These are phyloP conservation scores for Tapera naevia DNA, from an alignment of 2,797 vertebrate genomes.

Conservation along the genomic window DNA sequence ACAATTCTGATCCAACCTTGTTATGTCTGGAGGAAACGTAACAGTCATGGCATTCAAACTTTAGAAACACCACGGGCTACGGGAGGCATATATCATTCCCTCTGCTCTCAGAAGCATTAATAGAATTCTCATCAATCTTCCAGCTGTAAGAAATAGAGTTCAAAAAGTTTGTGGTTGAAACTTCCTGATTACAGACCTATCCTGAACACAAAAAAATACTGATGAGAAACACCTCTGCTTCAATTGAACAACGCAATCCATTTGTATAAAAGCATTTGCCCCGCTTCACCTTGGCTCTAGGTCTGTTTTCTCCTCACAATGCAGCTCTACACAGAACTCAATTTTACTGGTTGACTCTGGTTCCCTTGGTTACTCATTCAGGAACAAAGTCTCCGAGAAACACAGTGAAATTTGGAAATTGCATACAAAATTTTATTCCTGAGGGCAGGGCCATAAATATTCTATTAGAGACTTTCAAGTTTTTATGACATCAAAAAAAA, in stretches of 20 bases:
- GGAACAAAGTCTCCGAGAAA: not conserved
- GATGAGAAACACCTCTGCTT: not conserved
- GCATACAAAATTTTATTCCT: not conserved
- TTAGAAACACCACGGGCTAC: not conserved
- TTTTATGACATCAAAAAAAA: not conserved
- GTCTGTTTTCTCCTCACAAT: not conserved
- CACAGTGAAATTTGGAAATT: not conserved
- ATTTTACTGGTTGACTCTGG: not conserved
- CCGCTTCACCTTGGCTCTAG: not conserved
- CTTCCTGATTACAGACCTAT: not conserved
- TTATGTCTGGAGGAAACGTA: not conserved
- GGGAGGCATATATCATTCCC: not conserved
- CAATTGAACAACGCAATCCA: not conserved
- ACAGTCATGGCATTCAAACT: not conserved
- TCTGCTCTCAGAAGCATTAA: not conserved
- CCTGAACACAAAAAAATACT: not conserved
- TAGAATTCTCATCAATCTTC: not conserved
- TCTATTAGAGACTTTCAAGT: not conserved
- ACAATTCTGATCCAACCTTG: not conserved
- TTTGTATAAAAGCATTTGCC: not conserved
- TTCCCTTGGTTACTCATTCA: slow-evolving; percentile 26
- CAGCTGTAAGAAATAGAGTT: not conserved
- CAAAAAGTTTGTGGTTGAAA: not conserved
- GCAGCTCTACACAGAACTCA: not conserved
- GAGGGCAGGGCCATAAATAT: not conserved